Base-by-base conservation (phyloP, 2,888 invertebrate species). In the Ypsolopha scabrella region DNA sequence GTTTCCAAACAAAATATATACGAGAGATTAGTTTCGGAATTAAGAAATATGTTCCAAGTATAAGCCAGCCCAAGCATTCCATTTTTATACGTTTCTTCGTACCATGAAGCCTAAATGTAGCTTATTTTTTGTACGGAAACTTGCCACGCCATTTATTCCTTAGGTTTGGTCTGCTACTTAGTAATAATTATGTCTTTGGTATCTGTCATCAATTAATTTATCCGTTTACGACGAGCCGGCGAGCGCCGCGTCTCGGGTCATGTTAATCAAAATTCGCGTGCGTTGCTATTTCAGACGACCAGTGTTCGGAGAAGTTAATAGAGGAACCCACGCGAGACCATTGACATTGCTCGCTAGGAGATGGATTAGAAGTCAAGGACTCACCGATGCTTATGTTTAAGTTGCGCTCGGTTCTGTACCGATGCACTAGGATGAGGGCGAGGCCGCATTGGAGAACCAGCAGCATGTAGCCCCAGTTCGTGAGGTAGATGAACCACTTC, bases 401-500 rank as follows among this genome's bases (percentile, higher is more conserved):
- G 34, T 60, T 58, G 56, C 75, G 75, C 53, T 75, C 68, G 37
- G 64, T 58, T 55, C 74, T 66, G 68, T 83, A 88, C 35, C 81
- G 75, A 52, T 82, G 80, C 0, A 89, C 88, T 0, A 90, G 76
- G 1, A 73, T 66, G 0, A 87, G 72, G 0, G 87, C 90, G 0
- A 92, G 63, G 0, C 88, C 65, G 0, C 91, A 79, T 63, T 93
- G 92, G 2, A 87, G 52, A 0, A 85, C 74, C 54, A 91, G 90
- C 46, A 90, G 59, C 8, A 88, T 64, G 64, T 89, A 88, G 39
- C 92, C 92, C 92, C 93, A 93, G 70, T 93, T 91, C 9, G 93
- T 93, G 61, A 93, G 87, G 70, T 91, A 93, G 57, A 92, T 91
- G 53, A 89, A 87, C 92, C 92, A 93, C 62, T 90, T 91, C 56